A percentile compares a stretch with the other conserved stretches of the same genome.
Conservation (phyloP, 2,797 vertebrate genomes). For the Chloroceryle inda region DNA sequence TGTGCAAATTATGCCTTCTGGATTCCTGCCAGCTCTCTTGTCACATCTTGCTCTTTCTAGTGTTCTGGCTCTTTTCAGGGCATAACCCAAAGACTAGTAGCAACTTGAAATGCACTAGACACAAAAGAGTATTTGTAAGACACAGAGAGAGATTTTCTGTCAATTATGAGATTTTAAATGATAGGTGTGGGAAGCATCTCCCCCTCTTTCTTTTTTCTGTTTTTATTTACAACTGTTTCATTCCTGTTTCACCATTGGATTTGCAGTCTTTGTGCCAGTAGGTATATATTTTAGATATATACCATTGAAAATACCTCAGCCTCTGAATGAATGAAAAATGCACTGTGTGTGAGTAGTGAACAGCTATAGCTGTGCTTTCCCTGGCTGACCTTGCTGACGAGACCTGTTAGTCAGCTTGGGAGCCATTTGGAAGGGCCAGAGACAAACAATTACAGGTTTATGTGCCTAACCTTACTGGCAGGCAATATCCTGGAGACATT, state of each 20-base stretch:
- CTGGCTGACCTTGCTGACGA: slow-evolving; percentile 69
- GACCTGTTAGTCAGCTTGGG: slow-evolving; percentile 50
- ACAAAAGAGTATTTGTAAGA: slow-evolving; percentile 2
- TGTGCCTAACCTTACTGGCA: slow-evolving; percentile 60
- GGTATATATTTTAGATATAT: slow-evolving; percentile 38
- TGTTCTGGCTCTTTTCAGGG: background rate
- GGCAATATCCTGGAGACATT: slow-evolving; percentile 61
- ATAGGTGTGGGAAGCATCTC: slow-evolving; percentile 30
- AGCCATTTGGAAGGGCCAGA: slow-evolving; percentile 58
- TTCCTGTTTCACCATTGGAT: slow-evolving; percentile 47
- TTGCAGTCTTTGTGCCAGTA: slow-evolving; percentile 39
- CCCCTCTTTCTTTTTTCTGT: background rate
- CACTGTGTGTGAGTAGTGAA: slow-evolving; percentile 30
- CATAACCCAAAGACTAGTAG: slow-evolving; percentile 45
- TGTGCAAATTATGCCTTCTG: background rate
- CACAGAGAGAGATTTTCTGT: background rate
- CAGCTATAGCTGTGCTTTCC: slow-evolving; percentile 6
- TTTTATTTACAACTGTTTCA: background rate
- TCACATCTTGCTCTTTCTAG: slow-evolving; percentile 26
- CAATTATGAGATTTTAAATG: background rate
- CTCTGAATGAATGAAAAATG: slow-evolving; percentile 59
- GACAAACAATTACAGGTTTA: slow-evolving; percentile 55
- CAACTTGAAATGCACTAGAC: slow-evolving; percentile 31
- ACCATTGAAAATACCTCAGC: slow-evolving; percentile 29
- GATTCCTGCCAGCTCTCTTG: slow-evolving; percentile 34